A percentile compares a stretch with the other conserved stretches of the same genome.
These are phyloP conservation scores for Drosophila longiperda DNA, from an alignment of 2,888 invertebrate genomes.

Conservation along the genomic window DNA sequence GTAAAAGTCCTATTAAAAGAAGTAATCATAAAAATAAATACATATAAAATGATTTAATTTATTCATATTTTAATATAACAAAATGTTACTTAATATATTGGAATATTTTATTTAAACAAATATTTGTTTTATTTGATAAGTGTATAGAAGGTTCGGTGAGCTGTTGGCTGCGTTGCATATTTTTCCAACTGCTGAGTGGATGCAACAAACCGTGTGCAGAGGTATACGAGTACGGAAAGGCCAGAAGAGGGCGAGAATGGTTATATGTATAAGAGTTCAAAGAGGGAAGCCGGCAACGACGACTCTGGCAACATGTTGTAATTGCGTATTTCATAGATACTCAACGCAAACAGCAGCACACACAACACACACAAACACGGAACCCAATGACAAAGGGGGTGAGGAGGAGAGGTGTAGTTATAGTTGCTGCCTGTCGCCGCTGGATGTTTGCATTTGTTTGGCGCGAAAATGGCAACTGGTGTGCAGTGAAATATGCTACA, in stretches of 20 bases:
- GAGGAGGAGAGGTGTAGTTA: conserved; percentile 35
- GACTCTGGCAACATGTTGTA: conserved; percentile 76
- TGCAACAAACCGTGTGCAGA: conserved; percentile 68
- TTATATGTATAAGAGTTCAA: conserved; percentile 59
- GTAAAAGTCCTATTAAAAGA: background rate
- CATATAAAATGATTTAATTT: background rate
- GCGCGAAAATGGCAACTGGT: conserved; percentile 74
- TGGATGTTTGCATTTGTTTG: conserved; percentile 66
- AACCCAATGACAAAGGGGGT: background rate
- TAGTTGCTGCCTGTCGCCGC: conserved; percentile 48
- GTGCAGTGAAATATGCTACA: conserved; percentile 67
- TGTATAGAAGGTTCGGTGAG: conserved; percentile 13
- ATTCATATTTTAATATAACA: background rate
- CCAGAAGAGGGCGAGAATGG: conserved; percentile 9
- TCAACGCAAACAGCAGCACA: conserved; percentile 11
- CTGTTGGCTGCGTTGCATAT: background rate
- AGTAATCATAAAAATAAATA: background rate
- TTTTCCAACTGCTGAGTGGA: conserved; percentile 68
- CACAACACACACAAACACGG: conserved; percentile 4
- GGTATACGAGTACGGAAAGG: conserved; percentile 9
- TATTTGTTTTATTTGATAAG: background rate
- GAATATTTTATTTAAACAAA: background rate
- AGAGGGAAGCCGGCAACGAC: conserved; percentile 55
- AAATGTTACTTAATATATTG: background rate
- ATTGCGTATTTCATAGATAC: conserved; percentile 77